Percentiles rank a stretch among this genome's conserved stretches.
These are phyloP conservation scores for Sminthurides aquaticus DNA, from an alignment of 2,888 invertebrate species.

Conservation along the genomic window DNA sequence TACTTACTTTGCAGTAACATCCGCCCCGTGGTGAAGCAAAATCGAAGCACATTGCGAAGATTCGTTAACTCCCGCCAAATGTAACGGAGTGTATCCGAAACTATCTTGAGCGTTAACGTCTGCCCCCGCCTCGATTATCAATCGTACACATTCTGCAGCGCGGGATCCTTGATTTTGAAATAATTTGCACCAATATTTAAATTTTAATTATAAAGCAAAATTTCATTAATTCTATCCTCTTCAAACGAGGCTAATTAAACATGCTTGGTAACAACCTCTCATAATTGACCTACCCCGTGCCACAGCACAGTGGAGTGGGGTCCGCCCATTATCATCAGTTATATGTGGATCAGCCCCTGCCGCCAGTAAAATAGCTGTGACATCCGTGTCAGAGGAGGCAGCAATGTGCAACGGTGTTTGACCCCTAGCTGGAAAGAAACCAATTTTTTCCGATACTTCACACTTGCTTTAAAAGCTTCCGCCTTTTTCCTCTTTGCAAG, in stretches of 20 bases:
- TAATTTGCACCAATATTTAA: too few relatives aligned
- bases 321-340: conserved; percentile 65
- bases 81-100: conserved; percentile 61
- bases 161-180: conserved; percentile 54
- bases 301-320: conserved; percentile 73
- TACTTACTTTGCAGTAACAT: conserved; percentile 61
- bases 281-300: conserved; percentile 60
- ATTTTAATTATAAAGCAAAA: too few relatives aligned
- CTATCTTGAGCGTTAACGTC: conserved; percentile 54
- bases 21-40: conserved; percentile 73
- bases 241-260: too few relatives aligned
- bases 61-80: conserved; percentile 77
- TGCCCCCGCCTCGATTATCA: conserved; percentile 49
- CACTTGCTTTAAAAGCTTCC: too few relatives aligned
- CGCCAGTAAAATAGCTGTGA: conserved; percentile 62
- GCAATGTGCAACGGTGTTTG: conserved; percentile 38
- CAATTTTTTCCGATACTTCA: neutral
- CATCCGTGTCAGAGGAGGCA: conserved; percentile 66
- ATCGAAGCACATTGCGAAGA: conserved; percentile 76
- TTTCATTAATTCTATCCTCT: too few relatives aligned
- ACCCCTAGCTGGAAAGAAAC: conserved; percentile 25
- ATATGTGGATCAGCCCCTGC: conserved; percentile 60
- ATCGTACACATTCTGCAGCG: conserved; percentile 61
- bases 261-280: too few relatives aligned
- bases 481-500: too few relatives aligned